Evolutionary conservation across 1,140 invertebrate species (phyloP), one percentile per base, ranked within the genome.

Genomic region (Saccostrea glomerata): DNA sequence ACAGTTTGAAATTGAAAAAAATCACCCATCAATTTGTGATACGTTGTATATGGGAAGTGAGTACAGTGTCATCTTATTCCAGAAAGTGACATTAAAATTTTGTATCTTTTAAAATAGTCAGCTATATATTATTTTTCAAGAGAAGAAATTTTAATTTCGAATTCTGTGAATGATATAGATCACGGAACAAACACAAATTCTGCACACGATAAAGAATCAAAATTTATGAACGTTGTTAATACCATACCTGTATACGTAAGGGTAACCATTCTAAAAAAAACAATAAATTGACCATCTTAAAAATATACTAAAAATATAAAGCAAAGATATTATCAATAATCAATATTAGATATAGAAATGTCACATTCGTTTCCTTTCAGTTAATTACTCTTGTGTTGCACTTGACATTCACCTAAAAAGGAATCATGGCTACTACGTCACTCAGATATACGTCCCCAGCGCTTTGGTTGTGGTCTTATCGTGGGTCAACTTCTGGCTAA

Each of bases 401-500:
- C 15, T 90, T 20, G 58, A 88, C 11, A 98, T 99, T 95, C 98
- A 98, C 94, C 96, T 99, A 9, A 97, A 97, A 92, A 96, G 98
- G 20, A 97, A 98, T 93, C 98, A 97, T 6, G 98, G 98, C 70
- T 99, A 98, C 94, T 99, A 99, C 95, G 96, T 99, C 3, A 97
- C 98, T 89, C 97, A 98, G 95, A 97, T 98, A 7, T 99, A 98
- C 94, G 96, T 98, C 47, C 98, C 98, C 0, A 98, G 98, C 93
- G 98, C 98, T 73, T 96, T 99, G 55, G 98, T 99, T 88, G 98
- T 99, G 0, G 97, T 98, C 0, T 95, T 99, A 0, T 98, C 98
- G 0, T 99, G 98, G 98, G 98, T 99, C 0, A 98, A 98, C 0
- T 99, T 99, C 94, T 99, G 98, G 98, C 96, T 96, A 82, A 96